These are phyloP conservation scores for Bombus turneri DNA, from an alignment of 1,140 invertebrate species.

Conservation along the genomic window DNA sequence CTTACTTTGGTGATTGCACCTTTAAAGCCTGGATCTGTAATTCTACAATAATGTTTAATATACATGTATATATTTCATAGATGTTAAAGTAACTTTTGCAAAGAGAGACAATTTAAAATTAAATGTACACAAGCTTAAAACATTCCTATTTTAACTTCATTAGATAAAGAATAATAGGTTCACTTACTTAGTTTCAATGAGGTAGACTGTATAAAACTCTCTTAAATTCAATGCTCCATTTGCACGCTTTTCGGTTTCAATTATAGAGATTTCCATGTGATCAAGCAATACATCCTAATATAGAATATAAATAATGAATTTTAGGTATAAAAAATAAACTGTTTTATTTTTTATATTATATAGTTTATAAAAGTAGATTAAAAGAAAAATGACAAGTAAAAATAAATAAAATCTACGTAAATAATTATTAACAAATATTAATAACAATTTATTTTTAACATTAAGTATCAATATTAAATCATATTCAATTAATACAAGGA, in stretches of 20 bases:
- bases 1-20: constrained; percentile 85
- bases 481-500: background rate
- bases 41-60: constrained; percentile 81
- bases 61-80: background rate
- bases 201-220: constrained; percentile 92
- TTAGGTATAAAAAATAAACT: background rate
- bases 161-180: background rate
- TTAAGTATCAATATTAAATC: background rate
- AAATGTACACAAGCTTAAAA: background rate
- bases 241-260: constrained; percentile 92
- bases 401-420: background rate
- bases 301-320: background rate
- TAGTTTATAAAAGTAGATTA: background rate
- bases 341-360: background rate
- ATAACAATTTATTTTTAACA: background rate
- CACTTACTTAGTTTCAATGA: constrained; percentile 91
- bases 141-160: background rate
- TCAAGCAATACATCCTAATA: constrained; percentile 88
- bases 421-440: background rate
- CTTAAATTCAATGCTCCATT: constrained; percentile 90
- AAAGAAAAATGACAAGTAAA: background rate
- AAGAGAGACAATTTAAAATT: background rate
- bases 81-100: background rate
- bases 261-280: constrained; percentile 91
- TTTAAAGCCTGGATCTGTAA: constrained; percentile 88